These are phyloP conservation scores for Poecilia wingei DNA, from an alignment of 2,797 vertebrate species.

Conservation along the genomic window DNA sequence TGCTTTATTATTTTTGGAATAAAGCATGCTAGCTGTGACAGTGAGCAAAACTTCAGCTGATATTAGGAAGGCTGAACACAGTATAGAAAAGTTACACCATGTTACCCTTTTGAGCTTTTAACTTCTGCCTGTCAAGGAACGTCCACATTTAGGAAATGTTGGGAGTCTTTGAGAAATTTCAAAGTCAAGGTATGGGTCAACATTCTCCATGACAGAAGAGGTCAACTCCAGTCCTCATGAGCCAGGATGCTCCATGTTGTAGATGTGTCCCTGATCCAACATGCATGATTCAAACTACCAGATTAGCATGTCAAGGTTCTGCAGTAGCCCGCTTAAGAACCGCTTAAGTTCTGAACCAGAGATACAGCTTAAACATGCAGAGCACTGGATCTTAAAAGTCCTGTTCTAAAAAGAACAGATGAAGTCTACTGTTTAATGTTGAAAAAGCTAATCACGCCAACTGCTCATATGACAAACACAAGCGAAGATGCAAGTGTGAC, in stretches of 20 bases:
- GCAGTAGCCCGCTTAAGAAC: neutral
- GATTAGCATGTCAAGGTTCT: slow-evolving; percentile 1
- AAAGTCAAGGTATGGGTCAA: neutral
- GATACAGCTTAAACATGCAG: neutral
- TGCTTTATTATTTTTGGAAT: neutral
- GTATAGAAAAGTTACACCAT: neutral
- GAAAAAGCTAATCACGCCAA: neutral
- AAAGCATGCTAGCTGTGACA: neutral
- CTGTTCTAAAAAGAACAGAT: neutral
- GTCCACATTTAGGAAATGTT: neutral
- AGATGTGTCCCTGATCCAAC: neutral
- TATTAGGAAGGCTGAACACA: neutral
- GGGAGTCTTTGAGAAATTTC: neutral
- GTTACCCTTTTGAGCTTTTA: neutral
- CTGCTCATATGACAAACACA: neutral
- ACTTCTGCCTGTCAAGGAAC: neutral
- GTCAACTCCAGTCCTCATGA: neutral
- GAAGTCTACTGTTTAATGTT: neutral
- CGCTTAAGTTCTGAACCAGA: neutral
- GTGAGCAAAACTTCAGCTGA: neutral
- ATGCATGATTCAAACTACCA: neutral
- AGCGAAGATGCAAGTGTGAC: neutral
- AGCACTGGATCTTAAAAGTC: neutral
- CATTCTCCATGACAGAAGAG: neutral
- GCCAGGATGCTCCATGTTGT: neutral